Conservation (phyloP, 2,797 vertebrate species). For the Saxicola maurus region DNA sequence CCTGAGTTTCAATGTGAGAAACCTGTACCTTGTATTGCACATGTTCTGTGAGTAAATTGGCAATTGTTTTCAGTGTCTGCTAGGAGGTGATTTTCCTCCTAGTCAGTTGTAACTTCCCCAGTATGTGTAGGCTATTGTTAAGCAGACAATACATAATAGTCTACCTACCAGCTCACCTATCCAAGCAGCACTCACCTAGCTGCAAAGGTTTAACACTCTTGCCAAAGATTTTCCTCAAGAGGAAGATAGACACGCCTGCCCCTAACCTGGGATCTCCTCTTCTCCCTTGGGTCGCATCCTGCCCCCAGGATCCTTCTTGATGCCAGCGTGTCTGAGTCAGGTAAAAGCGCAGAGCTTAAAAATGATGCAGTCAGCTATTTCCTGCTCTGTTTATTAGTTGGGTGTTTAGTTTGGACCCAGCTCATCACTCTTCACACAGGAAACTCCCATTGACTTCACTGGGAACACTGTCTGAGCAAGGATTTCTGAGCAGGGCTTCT, state of each 20-base stretch:
- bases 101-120: not conserved
- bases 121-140: not conserved
- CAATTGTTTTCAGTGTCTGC: not conserved
- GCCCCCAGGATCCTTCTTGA: not conserved
- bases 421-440: not conserved
- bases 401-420: constrained; percentile 18
- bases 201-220: not conserved
- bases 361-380: constrained; percentile 21
- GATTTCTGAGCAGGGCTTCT: not conserved
- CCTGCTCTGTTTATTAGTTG: not conserved
- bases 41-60: not conserved
- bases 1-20: not conserved
- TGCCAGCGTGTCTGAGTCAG: constrained; percentile 24
- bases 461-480: not conserved
- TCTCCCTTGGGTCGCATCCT: not conserved
- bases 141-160: not conserved
- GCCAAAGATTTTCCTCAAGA: constrained; percentile 9
- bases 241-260: not conserved
- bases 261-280: not conserved
- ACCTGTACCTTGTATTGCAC: not conserved
- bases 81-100: not conserved
- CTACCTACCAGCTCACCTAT: not conserved
- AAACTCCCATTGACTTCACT: constrained; percentile 25
- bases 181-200: not conserved
- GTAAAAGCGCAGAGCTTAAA: not conserved